A percentile compares a stretch with the other conserved stretches of the same genome.
Evolutionary conservation across 2,113 vertebrate genomes (phyloP).

Genomic region (Procavia capensis): DNA sequence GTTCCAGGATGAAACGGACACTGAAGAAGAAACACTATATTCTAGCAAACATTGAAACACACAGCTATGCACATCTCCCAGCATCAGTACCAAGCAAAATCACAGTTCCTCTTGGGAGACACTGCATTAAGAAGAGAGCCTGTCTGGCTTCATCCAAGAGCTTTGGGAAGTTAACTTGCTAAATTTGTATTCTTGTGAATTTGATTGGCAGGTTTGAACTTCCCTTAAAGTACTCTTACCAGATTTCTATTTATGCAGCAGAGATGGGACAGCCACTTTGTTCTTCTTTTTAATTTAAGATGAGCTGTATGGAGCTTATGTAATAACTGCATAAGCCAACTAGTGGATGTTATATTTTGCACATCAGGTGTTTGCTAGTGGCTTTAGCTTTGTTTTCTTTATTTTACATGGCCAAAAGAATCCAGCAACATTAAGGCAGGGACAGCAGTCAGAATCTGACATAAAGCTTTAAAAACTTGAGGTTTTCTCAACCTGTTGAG

Average conservation of each 20-base stretch:
- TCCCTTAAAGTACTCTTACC: conserved; percentile 69
- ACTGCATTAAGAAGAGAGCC: conserved; percentile 11
- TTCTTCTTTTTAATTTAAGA: conserved; percentile 79
- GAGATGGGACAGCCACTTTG: conserved; percentile 74
- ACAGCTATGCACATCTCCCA: conserved; percentile 58
- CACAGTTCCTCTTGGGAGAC: conserved; percentile 79
- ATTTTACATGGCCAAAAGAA: conserved; percentile 77
- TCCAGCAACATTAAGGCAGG: conserved; percentile 78
- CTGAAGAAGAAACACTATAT: conserved; percentile 97
- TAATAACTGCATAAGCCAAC: conserved; percentile 68
- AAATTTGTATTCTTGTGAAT: conserved; percentile 79
- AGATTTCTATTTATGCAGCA: conserved; percentile 79
- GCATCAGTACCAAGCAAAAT: conserved; percentile 47
- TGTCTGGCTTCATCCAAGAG: conserved; percentile 75
- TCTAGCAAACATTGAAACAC: conserved; percentile 95
- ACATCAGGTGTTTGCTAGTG: conserved; percentile 77
- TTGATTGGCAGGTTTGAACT: conserved; percentile 77
- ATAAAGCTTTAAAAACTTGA: conserved; percentile 81
- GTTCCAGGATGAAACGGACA: conserved; percentile 99
- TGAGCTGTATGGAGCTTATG: conserved; percentile 77
- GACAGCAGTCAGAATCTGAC: conserved; percentile 79
- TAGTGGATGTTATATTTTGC: conserved; percentile 71
- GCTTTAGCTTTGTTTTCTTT: conserved; percentile 73
- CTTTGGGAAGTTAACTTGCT: conserved; percentile 80
- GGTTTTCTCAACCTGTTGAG: conserved; percentile 72